Conservation (phyloP, 2,888 invertebrate genomes). For the Amblyjoppa fuscipennis region DNA sequence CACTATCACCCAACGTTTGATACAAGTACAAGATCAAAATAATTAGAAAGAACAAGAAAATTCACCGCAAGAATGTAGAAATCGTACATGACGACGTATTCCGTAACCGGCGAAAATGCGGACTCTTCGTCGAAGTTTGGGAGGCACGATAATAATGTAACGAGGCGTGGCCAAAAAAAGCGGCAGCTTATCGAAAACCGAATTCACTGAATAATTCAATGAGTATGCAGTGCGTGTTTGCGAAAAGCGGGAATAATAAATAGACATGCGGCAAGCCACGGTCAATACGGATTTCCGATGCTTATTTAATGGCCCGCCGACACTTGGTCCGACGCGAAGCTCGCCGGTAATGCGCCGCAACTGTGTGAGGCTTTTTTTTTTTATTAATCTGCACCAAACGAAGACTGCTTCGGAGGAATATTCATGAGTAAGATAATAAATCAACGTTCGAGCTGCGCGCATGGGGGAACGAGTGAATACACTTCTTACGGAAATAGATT, state of each 20-base stretch:
- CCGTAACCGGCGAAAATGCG: not conserved
- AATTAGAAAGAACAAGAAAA: not conserved
- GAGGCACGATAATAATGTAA: not conserved
- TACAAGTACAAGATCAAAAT: not conserved
- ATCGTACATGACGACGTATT: not conserved
- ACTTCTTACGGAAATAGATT: not conserved
- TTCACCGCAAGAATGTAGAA: not conserved
- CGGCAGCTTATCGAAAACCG: constrained; percentile 40
- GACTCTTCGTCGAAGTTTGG: not conserved
- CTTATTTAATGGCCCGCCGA: constrained; percentile 72
- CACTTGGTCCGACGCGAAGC: constrained; percentile 14
- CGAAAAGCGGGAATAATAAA: constrained; percentile 52
- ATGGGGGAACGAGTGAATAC: not conserved
- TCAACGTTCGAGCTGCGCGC: not conserved
- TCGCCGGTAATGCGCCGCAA: constrained; percentile 16
- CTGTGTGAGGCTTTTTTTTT: constrained; percentile 5
- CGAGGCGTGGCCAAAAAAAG: not conserved
- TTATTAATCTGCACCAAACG: not conserved
- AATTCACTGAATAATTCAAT: constrained; percentile 55
- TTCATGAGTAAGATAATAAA: not conserved
- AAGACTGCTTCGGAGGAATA: constrained; percentile 14
- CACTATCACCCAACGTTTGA: not conserved
- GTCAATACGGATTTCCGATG: constrained; percentile 77
- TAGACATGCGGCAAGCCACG: constrained; percentile 50
- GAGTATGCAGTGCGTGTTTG: constrained; percentile 45